Percentiles rank a stretch among this genome's conserved stretches.
These are phyloP conservation scores for Drosophila arizonae DNA, from an alignment of 1,140 invertebrate genomes.

Conservation along the genomic window DNA sequence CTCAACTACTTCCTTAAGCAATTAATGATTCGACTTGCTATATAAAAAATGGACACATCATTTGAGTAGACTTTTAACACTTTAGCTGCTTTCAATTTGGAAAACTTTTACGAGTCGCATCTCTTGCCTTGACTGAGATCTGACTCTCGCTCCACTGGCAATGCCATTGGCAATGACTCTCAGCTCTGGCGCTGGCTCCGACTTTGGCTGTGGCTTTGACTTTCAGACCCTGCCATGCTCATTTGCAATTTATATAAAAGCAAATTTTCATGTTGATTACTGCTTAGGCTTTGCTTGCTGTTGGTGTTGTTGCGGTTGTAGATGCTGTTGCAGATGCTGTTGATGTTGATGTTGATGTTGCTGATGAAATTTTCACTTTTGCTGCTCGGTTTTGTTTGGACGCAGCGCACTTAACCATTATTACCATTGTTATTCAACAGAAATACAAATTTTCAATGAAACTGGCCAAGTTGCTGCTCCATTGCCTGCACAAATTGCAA, in stretches of 20 bases:
- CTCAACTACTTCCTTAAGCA: too few relatives aligned
- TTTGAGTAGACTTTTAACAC: not conserved
- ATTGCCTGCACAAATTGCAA: constrained; percentile 75
- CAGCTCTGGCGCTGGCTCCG: too few relatives aligned
- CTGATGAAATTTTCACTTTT: constrained; percentile 71
- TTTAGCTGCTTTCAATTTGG: not conserved
- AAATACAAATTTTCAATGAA: constrained; percentile 76
- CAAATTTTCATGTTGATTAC: constrained; percentile 64
- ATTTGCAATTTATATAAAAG: constrained; percentile 67
- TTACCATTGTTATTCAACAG: constrained; percentile 80
- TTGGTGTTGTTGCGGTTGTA: not conserved
- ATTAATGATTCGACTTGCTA: too few relatives aligned
- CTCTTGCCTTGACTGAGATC: constrained; percentile 5
- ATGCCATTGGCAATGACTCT: constrained; percentile 28
- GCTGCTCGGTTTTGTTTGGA: constrained; percentile 45
- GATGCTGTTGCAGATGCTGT: not conserved
- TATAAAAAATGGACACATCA: not conserved
- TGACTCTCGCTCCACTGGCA: not conserved
- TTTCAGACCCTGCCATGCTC: constrained; percentile 41
- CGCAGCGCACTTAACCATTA: constrained; percentile 56
- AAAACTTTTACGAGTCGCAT: constrained; percentile 11
- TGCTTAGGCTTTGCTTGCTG: constrained; percentile 2
- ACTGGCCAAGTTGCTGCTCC: constrained; percentile 75
- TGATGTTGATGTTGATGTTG: constrained; percentile 23
- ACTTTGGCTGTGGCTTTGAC: constrained; percentile 38